Evolutionary conservation across 2,113 vertebrate genomes (phyloP).

Genomic region (Copsychus sechellarum): DNA sequence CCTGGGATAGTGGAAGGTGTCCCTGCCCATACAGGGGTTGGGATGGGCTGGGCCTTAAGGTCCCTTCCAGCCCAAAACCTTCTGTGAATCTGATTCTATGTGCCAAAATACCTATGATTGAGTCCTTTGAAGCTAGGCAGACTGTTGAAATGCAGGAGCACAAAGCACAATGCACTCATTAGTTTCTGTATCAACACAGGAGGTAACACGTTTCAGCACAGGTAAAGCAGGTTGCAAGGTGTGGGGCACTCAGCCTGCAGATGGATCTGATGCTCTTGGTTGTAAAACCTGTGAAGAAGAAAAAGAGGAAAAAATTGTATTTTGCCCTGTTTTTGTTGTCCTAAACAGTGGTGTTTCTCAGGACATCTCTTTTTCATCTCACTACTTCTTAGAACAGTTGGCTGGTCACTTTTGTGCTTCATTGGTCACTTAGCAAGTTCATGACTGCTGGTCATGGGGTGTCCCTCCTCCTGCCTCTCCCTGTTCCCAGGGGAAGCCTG

Average conservation of each 20-base stretch:
- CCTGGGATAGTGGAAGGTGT: neutral
- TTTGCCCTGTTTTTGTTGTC: neutral
- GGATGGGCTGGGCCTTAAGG: accelerated
- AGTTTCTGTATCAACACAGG: neutral
- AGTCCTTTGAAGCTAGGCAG: neutral
- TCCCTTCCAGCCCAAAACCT: neutral
- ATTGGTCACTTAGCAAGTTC: neutral
- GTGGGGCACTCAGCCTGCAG: too few relatives aligned
- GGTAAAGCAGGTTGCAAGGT: neutral
- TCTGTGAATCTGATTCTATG: neutral
- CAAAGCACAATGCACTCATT: neutral
- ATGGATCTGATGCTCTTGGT: neutral
- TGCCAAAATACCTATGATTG: neutral
- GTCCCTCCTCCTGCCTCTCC: neutral
- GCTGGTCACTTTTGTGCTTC: neutral
- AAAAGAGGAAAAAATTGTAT: neutral
- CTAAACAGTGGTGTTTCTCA: neutral
- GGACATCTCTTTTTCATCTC: neutral
- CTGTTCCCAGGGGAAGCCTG: neutral
- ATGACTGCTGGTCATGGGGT: neutral
- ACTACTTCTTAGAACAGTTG: neutral
- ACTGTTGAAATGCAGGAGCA: neutral
- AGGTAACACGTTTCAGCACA: neutral
- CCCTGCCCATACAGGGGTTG: neutral
- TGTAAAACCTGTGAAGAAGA: neutral